Evolutionary conservation across 1,140 invertebrate genomes (phyloP).

Genomic region (Platorchestia sp.): DNA sequence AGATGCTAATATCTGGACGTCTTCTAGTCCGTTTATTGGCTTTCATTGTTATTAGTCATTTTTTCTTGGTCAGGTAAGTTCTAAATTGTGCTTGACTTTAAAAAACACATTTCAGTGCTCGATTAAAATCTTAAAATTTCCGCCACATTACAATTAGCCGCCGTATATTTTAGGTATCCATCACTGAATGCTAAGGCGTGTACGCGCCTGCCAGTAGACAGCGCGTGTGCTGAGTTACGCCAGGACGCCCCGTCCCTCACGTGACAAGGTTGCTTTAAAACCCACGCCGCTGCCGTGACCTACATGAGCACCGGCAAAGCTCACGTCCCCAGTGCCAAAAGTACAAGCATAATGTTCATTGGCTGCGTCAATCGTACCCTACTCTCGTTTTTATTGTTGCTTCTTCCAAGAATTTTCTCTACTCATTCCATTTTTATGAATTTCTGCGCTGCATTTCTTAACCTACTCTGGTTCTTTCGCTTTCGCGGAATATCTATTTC

Average conservation of each 20-base stretch:
- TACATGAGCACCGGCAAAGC: conserved; percentile 13
- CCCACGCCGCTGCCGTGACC: conserved; percentile 42
- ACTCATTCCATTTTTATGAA: background rate
- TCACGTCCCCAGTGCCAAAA: background rate
- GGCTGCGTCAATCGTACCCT: background rate
- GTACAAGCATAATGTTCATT: background rate
- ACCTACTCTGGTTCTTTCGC: background rate
- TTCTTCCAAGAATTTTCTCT: background rate
- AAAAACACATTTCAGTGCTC: too few relatives aligned
- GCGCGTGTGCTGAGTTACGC: too few relatives aligned
- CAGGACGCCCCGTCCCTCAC: background rate
- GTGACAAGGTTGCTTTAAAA: background rate
- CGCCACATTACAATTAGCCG: too few relatives aligned
- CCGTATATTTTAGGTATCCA: too few relatives aligned
- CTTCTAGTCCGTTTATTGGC: too few relatives aligned
- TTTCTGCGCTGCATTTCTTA: background rate
- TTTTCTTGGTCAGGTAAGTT: too few relatives aligned
- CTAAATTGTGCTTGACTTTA: too few relatives aligned
- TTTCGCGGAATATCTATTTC: background rate
- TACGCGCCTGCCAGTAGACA: background rate
- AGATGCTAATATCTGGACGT: too few relatives aligned
- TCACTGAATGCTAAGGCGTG: background rate
- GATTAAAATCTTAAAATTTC: too few relatives aligned
- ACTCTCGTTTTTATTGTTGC: background rate
- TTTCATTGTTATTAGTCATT: too few relatives aligned